Evolutionary conservation across 1,140 invertebrate species (phyloP), one percentile per base, ranked within the genome.

Genomic region (Pollicipes pollicipes): DNA sequence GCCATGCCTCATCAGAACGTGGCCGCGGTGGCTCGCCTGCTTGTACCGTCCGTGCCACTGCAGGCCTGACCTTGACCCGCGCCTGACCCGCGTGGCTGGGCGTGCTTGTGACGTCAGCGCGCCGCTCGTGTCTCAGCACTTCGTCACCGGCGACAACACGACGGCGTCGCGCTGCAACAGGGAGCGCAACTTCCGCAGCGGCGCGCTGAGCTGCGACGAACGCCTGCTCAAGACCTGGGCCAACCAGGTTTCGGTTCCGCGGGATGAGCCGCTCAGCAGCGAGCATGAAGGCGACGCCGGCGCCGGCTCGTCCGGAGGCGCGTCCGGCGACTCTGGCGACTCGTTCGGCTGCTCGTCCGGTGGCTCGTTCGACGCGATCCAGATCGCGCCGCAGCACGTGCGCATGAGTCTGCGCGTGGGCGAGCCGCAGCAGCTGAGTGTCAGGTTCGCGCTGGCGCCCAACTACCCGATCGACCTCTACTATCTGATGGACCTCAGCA

Each of bases 401-500:
- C 69, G 73, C 71, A 71, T 69, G 73, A 70, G 68, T 37, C 66
- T 71, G 75, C 71, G 76, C 75, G 66, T 72, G 75, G 28, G 89
- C 77, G 86, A 91, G 82, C 85, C 86, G 69, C 85, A 89, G 75
- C 84, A 83, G 74, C 82, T 93, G 76, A 79, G 83, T 27, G 85
- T 93, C 70, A 82, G 84, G 68, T 95, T 92, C 79, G 85, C 89
- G 0, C 88, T 93, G 82, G 92, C 93, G 30, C 87, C 91, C 77
- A 91, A 96, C 78, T 97, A 97, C 79, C 95, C 95, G 0, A 91
- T 97, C 10, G 95, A 97, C 83, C 82, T 97, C 0, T 97, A 97
- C 79, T 97, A 96, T 78, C 84, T 97, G 75, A 95, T 97, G 93
- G 95, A 97, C 79, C 81, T 96, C 68, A 95, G 92, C 73, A 88